Conservation (phyloP, 2,888 invertebrate genomes). For the Azorinus chamasolen region DNA sequence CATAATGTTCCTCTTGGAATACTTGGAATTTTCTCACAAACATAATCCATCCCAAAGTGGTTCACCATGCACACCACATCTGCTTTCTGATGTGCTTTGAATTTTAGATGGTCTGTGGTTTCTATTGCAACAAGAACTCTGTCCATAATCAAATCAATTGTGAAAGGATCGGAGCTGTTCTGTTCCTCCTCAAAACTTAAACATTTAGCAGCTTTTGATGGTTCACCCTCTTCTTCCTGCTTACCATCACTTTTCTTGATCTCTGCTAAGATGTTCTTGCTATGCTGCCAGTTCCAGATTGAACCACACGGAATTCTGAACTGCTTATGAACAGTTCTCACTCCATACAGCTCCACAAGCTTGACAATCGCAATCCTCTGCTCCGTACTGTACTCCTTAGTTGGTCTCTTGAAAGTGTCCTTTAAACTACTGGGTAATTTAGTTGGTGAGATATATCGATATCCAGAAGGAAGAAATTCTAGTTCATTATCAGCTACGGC, state of each 20-base stretch:
- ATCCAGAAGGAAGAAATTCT: slow-evolving; percentile 26
- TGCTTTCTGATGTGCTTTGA: slow-evolving; percentile 47
- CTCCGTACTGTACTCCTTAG: slow-evolving; percentile 52
- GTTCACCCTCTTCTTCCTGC: slow-evolving; percentile 1
- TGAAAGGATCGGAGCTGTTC: slow-evolving; percentile 16
- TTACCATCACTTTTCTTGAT: slow-evolving; percentile 7
- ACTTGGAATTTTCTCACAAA: slow-evolving; percentile 51
- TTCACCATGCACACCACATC: slow-evolving; percentile 54
- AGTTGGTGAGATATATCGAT: slow-evolving; percentile 57
- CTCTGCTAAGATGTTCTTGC: slow-evolving; percentile 36
- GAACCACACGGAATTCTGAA: slow-evolving; percentile 51
- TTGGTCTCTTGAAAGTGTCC: slow-evolving; percentile 25
- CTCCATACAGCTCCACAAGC: slow-evolving; percentile 61
- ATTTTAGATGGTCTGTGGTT: slow-evolving; percentile 37
- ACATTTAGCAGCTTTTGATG: slow-evolving; percentile 6
- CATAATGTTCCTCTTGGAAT: slow-evolving; percentile 58
- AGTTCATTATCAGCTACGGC: too few relatives aligned
- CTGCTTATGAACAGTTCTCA: slow-evolving; percentile 59
- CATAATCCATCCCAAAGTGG: slow-evolving; percentile 56
- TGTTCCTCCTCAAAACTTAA: slow-evolving; percentile 22
- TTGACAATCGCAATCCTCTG: slow-evolving; percentile 59
- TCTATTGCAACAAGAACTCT: slow-evolving; percentile 40
- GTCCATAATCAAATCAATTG: slow-evolving; percentile 51
- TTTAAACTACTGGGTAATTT: slow-evolving; percentile 51
- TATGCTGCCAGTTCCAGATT: slow-evolving; percentile 64